phyloP scores from a whole-genome alignment of 2,888 invertebrate species.

The Dromius quadrimaculatus region DNA sequence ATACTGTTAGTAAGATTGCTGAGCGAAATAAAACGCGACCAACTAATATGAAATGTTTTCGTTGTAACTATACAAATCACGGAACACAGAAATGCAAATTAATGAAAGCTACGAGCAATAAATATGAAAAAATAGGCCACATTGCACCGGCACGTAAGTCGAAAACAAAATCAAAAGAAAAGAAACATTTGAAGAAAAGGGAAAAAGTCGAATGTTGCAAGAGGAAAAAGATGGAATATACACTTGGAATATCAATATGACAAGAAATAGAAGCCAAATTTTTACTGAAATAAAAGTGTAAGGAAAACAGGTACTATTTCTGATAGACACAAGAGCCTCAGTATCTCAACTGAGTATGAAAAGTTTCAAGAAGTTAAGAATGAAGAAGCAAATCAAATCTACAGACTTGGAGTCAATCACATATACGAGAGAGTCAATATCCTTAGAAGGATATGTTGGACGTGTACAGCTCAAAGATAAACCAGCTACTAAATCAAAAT shows the following conservation, averaged over 20 bases:
- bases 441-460: not conserved
- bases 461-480: not conserved
- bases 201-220: not conserved
- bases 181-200: not conserved
- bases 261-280: not conserved
- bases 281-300: not conserved
- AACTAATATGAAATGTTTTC: too few species aligned
- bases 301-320: not conserved
- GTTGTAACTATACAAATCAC: slow-evolving; percentile 16
- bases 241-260: too few species aligned
- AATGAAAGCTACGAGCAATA: slow-evolving; percentile 7
- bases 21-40: not conserved
- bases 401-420: not conserved
- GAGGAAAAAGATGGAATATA: too few species aligned
- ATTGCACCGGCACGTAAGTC: slow-evolving; percentile 7
- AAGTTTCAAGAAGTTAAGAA: not conserved
- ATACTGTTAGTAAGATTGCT: not conserved
- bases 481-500: not conserved
- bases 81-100: not conserved
- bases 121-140: slow-evolving; percentile 7
- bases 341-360: not conserved
- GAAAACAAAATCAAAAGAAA: not conserved
- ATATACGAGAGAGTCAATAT: not conserved
- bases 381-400: not conserved
- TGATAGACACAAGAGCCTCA: not conserved